Conservation (phyloP, 2,113 vertebrate genomes). For the Athene cunicularia region DNA sequence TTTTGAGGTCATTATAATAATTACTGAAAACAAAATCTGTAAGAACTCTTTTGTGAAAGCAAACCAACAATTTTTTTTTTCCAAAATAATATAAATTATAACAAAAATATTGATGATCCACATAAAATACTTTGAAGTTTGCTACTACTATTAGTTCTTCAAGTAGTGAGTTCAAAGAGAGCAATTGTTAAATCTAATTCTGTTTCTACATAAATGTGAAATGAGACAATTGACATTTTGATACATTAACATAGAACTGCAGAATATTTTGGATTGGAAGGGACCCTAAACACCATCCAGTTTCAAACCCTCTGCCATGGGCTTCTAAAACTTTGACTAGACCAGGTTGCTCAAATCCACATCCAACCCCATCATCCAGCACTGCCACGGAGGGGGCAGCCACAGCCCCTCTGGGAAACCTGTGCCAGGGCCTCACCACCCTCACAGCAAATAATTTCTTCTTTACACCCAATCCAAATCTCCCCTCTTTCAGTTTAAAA, state of each 20-base stretch:
- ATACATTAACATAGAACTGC: background rate
- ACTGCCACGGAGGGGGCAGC: too few relatives aligned
- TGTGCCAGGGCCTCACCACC: too few relatives aligned
- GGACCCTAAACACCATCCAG: too few relatives aligned
- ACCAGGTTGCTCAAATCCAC: too few relatives aligned
- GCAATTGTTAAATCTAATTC: background rate
- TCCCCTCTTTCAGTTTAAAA: too few relatives aligned
- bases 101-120: background rate
- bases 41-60: background rate
- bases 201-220: background rate
- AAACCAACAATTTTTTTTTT: background rate
- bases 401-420: too few relatives aligned
- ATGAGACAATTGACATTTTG: background rate
- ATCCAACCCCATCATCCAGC: too few relatives aligned
- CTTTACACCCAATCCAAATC: too few relatives aligned
- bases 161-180: background rate
- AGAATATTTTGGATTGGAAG: too few relatives aligned
- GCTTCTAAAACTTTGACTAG: too few relatives aligned
- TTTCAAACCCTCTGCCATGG: too few relatives aligned
- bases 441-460: too few relatives aligned
- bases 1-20: background rate
- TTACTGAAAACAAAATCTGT: background rate
- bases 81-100: background rate
- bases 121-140: background rate
- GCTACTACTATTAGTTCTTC: background rate